Percentiles rank a stretch among this genome's conserved stretches.
phyloP scores from a whole-genome alignment of 2,888 invertebrate genomes.

The Chydorus sphaericus region DNA sequence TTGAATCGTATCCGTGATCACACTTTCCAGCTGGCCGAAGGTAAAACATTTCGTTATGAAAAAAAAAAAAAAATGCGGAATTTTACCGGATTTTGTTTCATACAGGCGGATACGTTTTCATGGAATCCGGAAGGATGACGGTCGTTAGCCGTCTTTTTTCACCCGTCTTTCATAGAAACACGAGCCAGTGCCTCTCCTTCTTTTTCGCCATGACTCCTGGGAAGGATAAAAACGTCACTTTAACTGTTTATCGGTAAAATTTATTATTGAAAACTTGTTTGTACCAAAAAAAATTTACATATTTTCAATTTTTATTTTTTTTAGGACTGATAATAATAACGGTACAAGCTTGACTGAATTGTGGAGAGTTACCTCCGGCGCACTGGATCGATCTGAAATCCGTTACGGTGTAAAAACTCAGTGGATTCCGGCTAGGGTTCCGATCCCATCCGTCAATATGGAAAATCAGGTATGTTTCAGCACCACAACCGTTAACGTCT shows the following conservation, averaged over 20 bases:
- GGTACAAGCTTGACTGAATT: neutral
- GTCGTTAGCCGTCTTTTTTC: conserved; percentile 4
- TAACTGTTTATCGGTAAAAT: conserved; percentile 7
- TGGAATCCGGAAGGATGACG: conserved; percentile 5
- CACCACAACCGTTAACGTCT: neutral
- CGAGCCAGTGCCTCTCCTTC: conserved; percentile 8
- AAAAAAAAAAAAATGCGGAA: neutral
- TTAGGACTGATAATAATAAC: neutral
- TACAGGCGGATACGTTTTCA: conserved; percentile 11
- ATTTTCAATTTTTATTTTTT: neutral
- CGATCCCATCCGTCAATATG: neutral
- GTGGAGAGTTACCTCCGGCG: conserved; percentile 6
- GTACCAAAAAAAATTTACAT: neutral
- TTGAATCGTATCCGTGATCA: conserved; percentile 8
- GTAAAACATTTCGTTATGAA: neutral
- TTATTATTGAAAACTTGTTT: neutral
- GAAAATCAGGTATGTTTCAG: neutral
- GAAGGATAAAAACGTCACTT: conserved; percentile 2
- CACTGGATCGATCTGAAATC: conserved; percentile 7
- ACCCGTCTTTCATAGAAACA: neutral
- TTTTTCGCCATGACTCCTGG: conserved; percentile 11
- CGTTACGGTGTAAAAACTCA: neutral
- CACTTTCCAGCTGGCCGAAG: conserved; percentile 10
- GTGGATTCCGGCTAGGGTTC: conserved; percentile 13
- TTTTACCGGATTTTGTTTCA: neutral